Evolutionary conservation across 2,888 invertebrate genomes (phyloP).

Genomic region (Noctua janthina): DNA sequence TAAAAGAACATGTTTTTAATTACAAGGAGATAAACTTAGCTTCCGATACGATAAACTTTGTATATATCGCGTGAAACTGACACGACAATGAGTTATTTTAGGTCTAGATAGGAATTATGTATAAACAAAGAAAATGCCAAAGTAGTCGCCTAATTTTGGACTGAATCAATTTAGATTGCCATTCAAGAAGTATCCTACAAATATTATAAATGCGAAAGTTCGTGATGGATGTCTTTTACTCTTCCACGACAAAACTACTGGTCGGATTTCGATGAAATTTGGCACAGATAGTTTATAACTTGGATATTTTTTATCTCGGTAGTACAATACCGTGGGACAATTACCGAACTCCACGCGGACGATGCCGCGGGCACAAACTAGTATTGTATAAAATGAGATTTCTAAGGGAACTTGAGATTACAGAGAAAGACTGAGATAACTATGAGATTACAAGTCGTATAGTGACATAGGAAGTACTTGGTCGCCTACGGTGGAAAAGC

Average conservation of each 20-base stretch:
- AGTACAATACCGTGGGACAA: too few species aligned
- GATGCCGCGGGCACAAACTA: too few species aligned
- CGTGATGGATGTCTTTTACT: too few species aligned
- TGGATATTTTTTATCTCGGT: too few species aligned
- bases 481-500: background rate
- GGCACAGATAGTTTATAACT: too few species aligned
- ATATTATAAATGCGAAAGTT: too few species aligned
- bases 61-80: slow-evolving; percentile 24
- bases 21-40: slow-evolving; percentile 1
- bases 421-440: background rate
- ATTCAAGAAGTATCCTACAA: background rate
- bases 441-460: slow-evolving; percentile 2
- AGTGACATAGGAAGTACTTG: background rate
- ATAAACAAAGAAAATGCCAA: background rate
- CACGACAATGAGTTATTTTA: background rate
- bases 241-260: too few species aligned
- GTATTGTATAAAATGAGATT: slow-evolving; percentile 23
- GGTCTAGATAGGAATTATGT: background rate
- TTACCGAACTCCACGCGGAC: too few species aligned
- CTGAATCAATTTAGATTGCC: background rate
- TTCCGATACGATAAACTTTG: slow-evolving; percentile 15
- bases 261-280: too few species aligned
- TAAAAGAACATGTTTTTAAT: background rate
- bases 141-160: background rate
- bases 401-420: slow-evolving; percentile 15